These are phyloP conservation scores for Limnothrissa miodon DNA, from an alignment of 2,113 vertebrate species.

Conservation along the genomic window DNA sequence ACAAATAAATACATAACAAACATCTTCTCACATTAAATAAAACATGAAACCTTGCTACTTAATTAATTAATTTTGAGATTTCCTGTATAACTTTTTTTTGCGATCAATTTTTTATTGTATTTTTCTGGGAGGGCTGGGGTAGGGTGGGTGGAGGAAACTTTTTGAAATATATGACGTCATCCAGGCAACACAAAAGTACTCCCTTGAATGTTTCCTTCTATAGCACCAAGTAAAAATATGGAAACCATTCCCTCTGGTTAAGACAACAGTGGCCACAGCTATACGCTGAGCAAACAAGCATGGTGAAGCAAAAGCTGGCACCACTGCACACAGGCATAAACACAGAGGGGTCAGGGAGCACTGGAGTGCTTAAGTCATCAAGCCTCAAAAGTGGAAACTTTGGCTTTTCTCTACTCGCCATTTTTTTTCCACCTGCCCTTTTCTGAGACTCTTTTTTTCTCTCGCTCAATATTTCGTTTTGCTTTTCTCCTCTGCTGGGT, in stretches of 20 bases:
- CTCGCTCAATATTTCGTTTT: background rate
- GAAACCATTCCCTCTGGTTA: background rate
- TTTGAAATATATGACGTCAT: background rate
- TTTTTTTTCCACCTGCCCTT: slow-evolving; percentile 6
- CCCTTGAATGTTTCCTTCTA: background rate
- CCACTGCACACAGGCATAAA: background rate
- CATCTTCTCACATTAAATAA: too few relatives aligned
- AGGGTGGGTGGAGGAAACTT: background rate
- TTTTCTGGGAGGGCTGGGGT: too few relatives aligned
- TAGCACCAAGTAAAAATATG: background rate
- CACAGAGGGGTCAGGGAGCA: background rate
- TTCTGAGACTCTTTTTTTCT: background rate
- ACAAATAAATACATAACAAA: too few relatives aligned
- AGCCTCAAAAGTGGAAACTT: slow-evolving; percentile 14
- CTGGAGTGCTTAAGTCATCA: slow-evolving; percentile 9
- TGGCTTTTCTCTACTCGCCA: background rate
- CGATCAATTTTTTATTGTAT: too few relatives aligned
- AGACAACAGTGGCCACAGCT: background rate
- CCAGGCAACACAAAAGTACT: background rate
- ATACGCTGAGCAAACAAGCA: background rate
- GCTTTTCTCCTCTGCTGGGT: background rate
- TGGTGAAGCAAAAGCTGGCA: background rate
- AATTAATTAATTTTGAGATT: too few relatives aligned
- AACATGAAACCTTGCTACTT: too few relatives aligned
- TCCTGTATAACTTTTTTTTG: too few relatives aligned